phyloP scores from a whole-genome alignment of 2,113 vertebrate species.

The Sinocyclocheilus anophthalmus region DNA sequence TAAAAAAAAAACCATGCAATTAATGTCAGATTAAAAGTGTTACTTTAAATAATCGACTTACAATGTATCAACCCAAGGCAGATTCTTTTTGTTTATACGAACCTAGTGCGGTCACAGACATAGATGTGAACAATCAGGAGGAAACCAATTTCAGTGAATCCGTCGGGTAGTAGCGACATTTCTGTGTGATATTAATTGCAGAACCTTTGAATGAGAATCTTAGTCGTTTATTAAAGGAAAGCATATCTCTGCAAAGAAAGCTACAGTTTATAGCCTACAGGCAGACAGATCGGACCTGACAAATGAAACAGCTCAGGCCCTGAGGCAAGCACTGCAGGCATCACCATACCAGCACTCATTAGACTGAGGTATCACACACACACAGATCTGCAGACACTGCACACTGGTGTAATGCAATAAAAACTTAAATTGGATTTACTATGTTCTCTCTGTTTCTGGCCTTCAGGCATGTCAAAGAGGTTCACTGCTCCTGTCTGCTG shows the following conservation, averaged over 20 bases:
- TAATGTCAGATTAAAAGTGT: no score
- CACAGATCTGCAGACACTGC: constrained; percentile 33
- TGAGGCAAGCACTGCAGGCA: background rate
- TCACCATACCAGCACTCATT: constrained; percentile 14
- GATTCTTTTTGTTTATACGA: background rate
- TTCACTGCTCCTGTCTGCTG: constrained; percentile 60
- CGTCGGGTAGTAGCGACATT: background rate
- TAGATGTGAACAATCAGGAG: background rate
- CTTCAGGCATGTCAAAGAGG: constrained; percentile 61
- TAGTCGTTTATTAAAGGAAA: background rate
- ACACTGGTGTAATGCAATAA: constrained; percentile 69
- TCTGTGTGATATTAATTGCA: background rate
- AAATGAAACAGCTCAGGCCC: constrained; percentile 15
- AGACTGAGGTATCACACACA: background rate
- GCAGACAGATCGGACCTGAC: background rate
- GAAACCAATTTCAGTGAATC: background rate
- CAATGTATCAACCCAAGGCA: background rate
- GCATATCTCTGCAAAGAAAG: background rate
- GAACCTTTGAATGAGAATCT: background rate
- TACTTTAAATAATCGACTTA: background rate
- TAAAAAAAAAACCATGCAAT: no score
- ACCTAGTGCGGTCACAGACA: no score
- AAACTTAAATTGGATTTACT: constrained; percentile 68
- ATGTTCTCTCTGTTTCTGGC: constrained; percentile 55
- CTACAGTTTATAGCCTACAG: background rate